Percentiles rank a stretch among this genome's conserved stretches.
Evolutionary conservation across 23 tunicate species (phyloP).

Genomic region (Ciona savignyi): DNA sequence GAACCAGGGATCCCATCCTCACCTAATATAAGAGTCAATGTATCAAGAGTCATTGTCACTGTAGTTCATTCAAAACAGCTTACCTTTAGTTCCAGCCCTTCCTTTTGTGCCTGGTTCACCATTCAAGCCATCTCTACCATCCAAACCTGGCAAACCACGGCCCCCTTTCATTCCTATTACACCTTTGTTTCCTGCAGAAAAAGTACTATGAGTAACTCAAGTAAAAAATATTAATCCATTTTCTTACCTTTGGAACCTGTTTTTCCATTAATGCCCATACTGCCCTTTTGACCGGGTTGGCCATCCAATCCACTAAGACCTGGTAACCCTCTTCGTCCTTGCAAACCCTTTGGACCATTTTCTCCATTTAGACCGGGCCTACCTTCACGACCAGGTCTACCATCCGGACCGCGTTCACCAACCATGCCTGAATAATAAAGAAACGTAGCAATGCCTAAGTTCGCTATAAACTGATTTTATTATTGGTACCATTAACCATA

Average conservation of each 20-base stretch:
- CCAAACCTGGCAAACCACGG: neutral
- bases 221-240: neutral
- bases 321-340: conserved; percentile 26
- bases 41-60: too few species aligned
- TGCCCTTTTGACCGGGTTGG: conserved; percentile 17
- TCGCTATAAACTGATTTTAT: too few species aligned
- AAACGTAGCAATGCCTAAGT: too few species aligned
- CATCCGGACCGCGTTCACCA: conserved; percentile 30
- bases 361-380: conserved; percentile 1
- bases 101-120: neutral
- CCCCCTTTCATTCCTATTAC: neutral
- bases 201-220: neutral
- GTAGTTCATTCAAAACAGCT: too few species aligned
- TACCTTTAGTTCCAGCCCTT: neutral
- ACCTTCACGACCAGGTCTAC: conserved; percentile 1
- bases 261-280: conserved; percentile 58
- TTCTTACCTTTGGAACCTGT: conserved; percentile 33
- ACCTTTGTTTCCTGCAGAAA: neutral
- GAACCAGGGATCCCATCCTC: neutral
- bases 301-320: conserved; percentile 37
- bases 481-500: too few species aligned
- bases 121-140: neutral
- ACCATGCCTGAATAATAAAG: conserved; percentile 11
- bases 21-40: too few species aligned
- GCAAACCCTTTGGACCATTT: conserved; percentile 25